Conservation (phyloP, 2,888 invertebrate genomes). For the Maniola hyperantus region DNA sequence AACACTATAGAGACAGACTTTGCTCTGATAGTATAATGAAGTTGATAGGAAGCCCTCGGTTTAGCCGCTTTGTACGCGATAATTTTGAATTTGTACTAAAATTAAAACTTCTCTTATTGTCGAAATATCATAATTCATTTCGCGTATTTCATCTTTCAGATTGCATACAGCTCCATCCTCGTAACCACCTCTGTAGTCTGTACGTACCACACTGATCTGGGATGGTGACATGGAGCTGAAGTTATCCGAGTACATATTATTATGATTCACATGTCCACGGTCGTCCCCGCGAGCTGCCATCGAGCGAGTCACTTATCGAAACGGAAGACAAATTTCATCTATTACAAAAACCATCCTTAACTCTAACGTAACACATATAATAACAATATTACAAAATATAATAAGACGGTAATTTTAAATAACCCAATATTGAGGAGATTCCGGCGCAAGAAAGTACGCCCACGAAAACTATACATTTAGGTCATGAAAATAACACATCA, state of each 20-base stretch:
- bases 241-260: neutral
- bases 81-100: slow-evolving; percentile 12
- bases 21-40: too few relatives aligned
- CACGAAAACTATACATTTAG: neutral
- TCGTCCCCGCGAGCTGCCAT: slow-evolving; percentile 50
- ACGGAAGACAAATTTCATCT: slow-evolving; percentile 66
- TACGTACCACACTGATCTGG: too few relatives aligned
- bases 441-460: slow-evolving; percentile 30
- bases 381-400: slow-evolving; percentile 39
- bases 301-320: slow-evolving; percentile 51
- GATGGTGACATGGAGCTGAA: neutral
- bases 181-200: neutral
- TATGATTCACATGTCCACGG: neutral
- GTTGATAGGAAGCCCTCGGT: neutral
- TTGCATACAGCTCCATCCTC: neutral
- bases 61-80: neutral
- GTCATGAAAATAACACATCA: too few relatives aligned
- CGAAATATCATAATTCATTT: slow-evolving; percentile 68
- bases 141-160: slow-evolving; percentile 34
- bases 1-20: too few relatives aligned
- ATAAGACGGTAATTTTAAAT: slow-evolving; percentile 40
- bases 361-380: slow-evolving; percentile 37
- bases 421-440: slow-evolving; percentile 41
- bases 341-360: slow-evolving; percentile 30
- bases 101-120: slow-evolving; percentile 61